These are phyloP conservation scores for Tigriopus californicus DNA, from an alignment of 2,888 invertebrate genomes.

Conservation along the genomic window DNA sequence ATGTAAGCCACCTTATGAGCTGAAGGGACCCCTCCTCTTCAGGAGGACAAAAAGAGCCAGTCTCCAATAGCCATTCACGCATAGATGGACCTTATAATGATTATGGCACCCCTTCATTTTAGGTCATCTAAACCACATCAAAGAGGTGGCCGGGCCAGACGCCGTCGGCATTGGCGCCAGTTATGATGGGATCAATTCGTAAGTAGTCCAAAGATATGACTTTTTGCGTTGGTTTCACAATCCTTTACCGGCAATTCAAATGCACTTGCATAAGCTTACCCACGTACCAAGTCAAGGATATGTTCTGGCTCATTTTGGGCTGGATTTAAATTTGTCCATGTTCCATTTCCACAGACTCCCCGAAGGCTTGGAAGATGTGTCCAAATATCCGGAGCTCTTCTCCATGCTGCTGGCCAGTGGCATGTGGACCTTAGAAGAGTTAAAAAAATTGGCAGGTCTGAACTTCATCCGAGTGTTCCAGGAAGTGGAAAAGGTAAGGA, in stretches of 20 bases:
- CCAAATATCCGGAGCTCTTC: constrained; percentile 39
- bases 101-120: constrained; percentile 24
- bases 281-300: no score
- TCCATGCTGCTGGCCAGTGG: constrained; percentile 38
- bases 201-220: no score
- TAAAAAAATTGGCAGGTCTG: constrained; percentile 36
- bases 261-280: no score
- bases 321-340: neutral
- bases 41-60: no score
- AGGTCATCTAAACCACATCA: constrained; percentile 79
- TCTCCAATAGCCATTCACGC: no score
- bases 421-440: constrained; percentile 35
- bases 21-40: no score
- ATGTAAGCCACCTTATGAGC: no score
- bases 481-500: constrained; percentile 31
- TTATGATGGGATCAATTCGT: constrained; percentile 44
- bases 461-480: constrained; percentile 38
- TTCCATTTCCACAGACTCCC: constrained; percentile 29
- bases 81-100: no score
- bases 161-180: constrained; percentile 73
- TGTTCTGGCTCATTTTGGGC: neutral
- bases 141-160: constrained; percentile 64
- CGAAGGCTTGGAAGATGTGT: constrained; percentile 37
- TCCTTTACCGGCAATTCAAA: neutral
- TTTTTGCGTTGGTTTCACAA: no score